A percentile compares a stretch with the other conserved stretches of the same genome.
Evolutionary conservation across 2,113 vertebrate genomes (phyloP).

Genomic region (Ascaphus truei): DNA sequence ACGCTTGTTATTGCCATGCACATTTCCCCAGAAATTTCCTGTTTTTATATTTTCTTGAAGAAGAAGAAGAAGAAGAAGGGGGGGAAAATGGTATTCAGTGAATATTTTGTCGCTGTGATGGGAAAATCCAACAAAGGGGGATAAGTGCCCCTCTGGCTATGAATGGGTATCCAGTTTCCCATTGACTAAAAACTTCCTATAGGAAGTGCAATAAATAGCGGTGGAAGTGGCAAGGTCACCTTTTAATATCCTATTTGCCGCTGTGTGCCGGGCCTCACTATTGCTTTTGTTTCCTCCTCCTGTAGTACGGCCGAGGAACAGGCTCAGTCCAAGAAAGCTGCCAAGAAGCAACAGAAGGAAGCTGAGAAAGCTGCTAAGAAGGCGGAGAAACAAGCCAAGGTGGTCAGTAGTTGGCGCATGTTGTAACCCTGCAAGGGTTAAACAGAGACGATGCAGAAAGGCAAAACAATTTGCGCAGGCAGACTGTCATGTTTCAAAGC

Average conservation of each 20-base stretch:
- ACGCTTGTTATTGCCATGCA: constrained; percentile 64
- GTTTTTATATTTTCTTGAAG: constrained; percentile 54
- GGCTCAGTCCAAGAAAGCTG: constrained; percentile 70
- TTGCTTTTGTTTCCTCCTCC: constrained; percentile 76
- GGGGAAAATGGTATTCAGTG: constrained; percentile 63
- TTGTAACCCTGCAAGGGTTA: too few relatives aligned
- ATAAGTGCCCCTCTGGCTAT: constrained; percentile 66
- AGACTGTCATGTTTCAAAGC: too few relatives aligned
- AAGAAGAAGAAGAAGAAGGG: neutral
- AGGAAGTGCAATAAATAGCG: constrained; percentile 77
- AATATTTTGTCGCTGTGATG: constrained; percentile 64
- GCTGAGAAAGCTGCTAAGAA: constrained; percentile 71
- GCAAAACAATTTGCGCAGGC: too few relatives aligned
- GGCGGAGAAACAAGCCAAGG: constrained; percentile 71
- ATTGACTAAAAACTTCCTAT: constrained; percentile 81
- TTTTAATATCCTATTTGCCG: constrained; percentile 53
- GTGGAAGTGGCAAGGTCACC: constrained; percentile 67
- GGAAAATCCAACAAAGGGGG: constrained; percentile 66
- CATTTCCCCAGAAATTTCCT: constrained; percentile 68
- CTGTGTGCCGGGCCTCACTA: constrained; percentile 60
- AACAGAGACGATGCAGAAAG: too few relatives aligned
- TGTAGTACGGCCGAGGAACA: constrained; percentile 67
- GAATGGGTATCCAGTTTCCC: constrained; percentile 82
- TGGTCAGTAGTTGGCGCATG: constrained; percentile 55
- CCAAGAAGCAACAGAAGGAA: constrained; percentile 81